These are phyloP conservation scores for Griposia aprilina DNA, from an alignment of 2,888 invertebrate genomes.

Conservation along the genomic window DNA sequence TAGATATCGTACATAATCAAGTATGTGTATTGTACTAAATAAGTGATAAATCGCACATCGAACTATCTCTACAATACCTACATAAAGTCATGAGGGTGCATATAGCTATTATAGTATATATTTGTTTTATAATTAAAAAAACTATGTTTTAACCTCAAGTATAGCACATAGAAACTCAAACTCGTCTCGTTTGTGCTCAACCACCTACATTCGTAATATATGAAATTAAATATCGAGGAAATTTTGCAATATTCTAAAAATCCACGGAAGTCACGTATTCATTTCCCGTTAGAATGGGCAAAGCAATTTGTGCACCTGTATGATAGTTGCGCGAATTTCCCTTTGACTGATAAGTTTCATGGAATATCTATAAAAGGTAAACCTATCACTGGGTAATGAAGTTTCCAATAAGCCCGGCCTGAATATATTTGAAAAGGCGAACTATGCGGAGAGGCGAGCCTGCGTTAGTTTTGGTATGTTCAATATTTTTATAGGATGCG, in stretches of 20 bases:
- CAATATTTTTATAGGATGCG: background rate
- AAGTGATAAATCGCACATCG: background rate
- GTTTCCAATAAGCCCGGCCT: background rate
- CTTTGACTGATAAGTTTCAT: background rate
- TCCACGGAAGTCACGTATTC: background rate
- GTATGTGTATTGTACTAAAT: background rate
- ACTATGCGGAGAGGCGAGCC: background rate
- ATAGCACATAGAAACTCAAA: background rate
- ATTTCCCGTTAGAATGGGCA: background rate
- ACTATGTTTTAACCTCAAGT: background rate
- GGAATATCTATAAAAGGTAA: background rate
- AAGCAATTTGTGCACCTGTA: background rate
- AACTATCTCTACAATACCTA: background rate
- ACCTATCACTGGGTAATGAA: background rate
- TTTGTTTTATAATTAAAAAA: no score
- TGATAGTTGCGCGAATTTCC: background rate
- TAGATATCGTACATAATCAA: background rate
- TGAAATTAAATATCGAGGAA: background rate
- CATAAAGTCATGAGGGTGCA: no score
- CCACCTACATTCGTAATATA: background rate
- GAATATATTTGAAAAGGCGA: background rate
- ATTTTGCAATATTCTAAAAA: background rate
- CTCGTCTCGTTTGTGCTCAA: background rate
- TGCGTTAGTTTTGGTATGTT: background rate
- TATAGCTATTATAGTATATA: no score